Conservation (phyloP, 2,888 invertebrate species). For the Lepas anatifera region DNA sequence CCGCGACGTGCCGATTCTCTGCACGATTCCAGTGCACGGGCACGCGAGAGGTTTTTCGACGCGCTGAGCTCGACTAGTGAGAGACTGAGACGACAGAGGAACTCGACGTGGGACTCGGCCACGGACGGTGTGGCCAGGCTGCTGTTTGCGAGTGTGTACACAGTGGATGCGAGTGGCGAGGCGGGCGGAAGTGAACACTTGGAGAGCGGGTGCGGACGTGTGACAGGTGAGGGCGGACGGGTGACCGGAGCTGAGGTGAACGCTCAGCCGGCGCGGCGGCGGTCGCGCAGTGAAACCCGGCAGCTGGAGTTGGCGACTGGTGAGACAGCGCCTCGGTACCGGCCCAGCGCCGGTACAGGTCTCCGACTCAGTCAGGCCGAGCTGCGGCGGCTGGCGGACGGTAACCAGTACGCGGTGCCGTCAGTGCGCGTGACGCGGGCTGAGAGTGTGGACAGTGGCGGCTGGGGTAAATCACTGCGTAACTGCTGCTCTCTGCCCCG, state of each 20-base stretch:
- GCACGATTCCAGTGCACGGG: not conserved
- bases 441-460: slow-evolving; percentile 18
- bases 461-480: slow-evolving; percentile 18
- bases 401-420: slow-evolving; percentile 22
- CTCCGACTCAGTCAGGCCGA: slow-evolving; percentile 18
- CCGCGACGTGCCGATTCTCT: not conserved
- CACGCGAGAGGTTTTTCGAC: not conserved
- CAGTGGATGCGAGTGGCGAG: not conserved
- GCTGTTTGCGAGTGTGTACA: not conserved
- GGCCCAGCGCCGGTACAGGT: too few relatives aligned
- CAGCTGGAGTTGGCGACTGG: not conserved
- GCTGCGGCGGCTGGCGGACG: slow-evolving; percentile 19
- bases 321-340: not conserved
- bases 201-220: slow-evolving; percentile 20
- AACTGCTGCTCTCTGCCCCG: slow-evolving; percentile 20
- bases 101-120: slow-evolving; percentile 2
- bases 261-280: slow-evolving; percentile 13
- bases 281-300: not conserved
- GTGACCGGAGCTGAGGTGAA: slow-evolving; percentile 17
- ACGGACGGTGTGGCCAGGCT: not conserved
- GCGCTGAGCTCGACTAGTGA: slow-evolving; percentile 1
- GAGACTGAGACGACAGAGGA: not conserved
- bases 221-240: slow-evolving; percentile 20
- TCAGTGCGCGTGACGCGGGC: slow-evolving; percentile 20
- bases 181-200: slow-evolving; percentile 21